Conservation (phyloP, 2,797 vertebrate species). For the Taeniopygia guttata region DNA sequence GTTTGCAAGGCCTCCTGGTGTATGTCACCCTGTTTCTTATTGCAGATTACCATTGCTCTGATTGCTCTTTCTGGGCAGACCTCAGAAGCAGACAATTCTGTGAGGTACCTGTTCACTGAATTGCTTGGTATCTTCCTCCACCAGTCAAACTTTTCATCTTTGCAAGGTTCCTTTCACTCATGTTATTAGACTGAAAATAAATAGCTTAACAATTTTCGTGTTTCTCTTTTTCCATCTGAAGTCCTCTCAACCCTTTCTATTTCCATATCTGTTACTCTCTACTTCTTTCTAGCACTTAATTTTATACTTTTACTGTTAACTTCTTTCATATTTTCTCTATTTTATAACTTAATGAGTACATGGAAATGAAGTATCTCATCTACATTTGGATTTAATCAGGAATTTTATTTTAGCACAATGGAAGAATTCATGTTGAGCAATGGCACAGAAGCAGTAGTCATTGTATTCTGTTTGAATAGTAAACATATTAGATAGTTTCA, state of each 20-base stretch:
- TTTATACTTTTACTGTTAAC: background rate
- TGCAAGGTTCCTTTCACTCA: fast-evolving
- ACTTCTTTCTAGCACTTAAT: background rate
- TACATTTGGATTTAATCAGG: background rate
- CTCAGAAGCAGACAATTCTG: background rate
- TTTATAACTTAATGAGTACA: background rate
- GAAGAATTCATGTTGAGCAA: background rate
- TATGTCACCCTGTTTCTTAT: background rate
- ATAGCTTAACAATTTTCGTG: background rate
- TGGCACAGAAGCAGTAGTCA: background rate
- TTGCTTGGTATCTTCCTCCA: background rate
- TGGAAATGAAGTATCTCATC: background rate
- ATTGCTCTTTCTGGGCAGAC: background rate
- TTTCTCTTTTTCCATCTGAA: background rate
- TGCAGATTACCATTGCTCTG: background rate
- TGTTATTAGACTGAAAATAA: background rate
- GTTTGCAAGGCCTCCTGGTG: background rate
- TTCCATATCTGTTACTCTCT: background rate
- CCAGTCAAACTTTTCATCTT: background rate
- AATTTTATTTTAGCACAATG: background rate
- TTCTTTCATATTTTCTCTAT: fast-evolving
- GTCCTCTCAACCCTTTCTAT: background rate
- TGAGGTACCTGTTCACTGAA: background rate
- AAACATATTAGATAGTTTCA: background rate
- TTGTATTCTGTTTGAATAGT: background rate